Percentiles rank a stretch among this genome's conserved stretches.
phyloP scores from a whole-genome alignment of 2,888 invertebrate genomes.

The Acronicta aceris region DNA sequence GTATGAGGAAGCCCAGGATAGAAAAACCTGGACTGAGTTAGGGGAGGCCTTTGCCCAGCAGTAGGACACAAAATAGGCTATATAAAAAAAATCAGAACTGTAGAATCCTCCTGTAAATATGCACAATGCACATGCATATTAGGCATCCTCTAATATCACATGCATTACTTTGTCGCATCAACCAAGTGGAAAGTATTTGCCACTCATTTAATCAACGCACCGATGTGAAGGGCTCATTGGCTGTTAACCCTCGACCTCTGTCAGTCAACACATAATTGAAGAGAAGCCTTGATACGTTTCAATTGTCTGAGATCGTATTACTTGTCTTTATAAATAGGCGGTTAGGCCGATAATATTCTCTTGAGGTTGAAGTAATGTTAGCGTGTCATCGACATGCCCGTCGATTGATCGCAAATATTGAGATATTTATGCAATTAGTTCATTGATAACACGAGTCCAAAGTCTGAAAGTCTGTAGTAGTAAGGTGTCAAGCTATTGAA shows the following conservation, averaged over 20 bases:
- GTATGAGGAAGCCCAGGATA: no score
- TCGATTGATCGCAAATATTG: slow-evolving; percentile 29
- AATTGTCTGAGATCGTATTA: slow-evolving; percentile 79
- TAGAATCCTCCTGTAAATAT: slow-evolving; percentile 14
- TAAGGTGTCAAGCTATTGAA: slow-evolving; percentile 2
- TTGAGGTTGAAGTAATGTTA: slow-evolving; percentile 37
- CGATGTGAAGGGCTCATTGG: slow-evolving; percentile 80
- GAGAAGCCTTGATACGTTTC: slow-evolving; percentile 81
- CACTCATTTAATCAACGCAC: slow-evolving; percentile 64
- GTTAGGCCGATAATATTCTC: slow-evolving; percentile 50
- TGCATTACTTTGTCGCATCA: slow-evolving; percentile 42
- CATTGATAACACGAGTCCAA: slow-evolving; percentile 27
- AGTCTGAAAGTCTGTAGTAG: slow-evolving; percentile 15
- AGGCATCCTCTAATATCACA: slow-evolving; percentile 29
- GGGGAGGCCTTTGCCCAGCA: no score
- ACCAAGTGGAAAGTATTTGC: slow-evolving; percentile 57
- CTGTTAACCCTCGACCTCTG: slow-evolving; percentile 79
- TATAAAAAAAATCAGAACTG: no score
- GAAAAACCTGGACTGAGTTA: no score
- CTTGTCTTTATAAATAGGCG: slow-evolving; percentile 65
- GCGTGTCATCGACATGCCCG: slow-evolving; percentile 32
- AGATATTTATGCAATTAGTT: slow-evolving; percentile 39
- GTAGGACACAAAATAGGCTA: no score
- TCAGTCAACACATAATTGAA: slow-evolving; percentile 79
- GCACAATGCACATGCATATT: no score